These are phyloP conservation scores for Lepidochrysops patricia DNA, from an alignment of 2,888 invertebrate genomes.

Conservation along the genomic window DNA sequence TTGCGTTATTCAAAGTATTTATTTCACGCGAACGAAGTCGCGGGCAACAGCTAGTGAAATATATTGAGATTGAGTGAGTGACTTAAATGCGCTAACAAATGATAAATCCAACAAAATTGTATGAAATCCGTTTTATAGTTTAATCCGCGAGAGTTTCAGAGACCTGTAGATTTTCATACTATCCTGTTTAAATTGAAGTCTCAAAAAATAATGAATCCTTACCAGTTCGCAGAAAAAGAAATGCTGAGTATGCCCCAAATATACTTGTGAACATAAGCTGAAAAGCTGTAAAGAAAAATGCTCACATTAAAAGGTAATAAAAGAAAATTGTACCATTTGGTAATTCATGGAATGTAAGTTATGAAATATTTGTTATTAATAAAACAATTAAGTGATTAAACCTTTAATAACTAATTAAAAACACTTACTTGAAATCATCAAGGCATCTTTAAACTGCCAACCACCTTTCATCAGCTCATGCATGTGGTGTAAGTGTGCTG, in stretches of 20 bases:
- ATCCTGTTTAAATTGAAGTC: no score
- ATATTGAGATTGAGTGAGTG: no score
- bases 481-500: slow-evolving; percentile 95
- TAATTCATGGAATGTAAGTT: background rate
- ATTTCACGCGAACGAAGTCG: no score
- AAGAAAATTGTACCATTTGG: slow-evolving; percentile 9
- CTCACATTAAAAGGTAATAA: slow-evolving; percentile 9
- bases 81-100: no score
- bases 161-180: no score
- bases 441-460: slow-evolving; percentile 78
- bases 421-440: slow-evolving; percentile 82
- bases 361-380: no score
- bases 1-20: no score
- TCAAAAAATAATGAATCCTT: no score
- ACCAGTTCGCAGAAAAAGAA: slow-evolving; percentile 90
- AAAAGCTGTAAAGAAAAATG: slow-evolving; percentile 76
- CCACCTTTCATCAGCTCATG: slow-evolving; percentile 85
- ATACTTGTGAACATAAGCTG: slow-evolving; percentile 93
- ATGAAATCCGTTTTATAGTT: no score
- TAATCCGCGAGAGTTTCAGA: no score
- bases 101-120: no score
- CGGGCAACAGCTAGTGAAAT: no score
- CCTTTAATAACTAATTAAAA: background rate
- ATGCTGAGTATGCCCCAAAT: slow-evolving; percentile 97
- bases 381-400: background rate